Conservation (phyloP, 1,140 invertebrate species). For the Lycorma delicatula region DNA sequence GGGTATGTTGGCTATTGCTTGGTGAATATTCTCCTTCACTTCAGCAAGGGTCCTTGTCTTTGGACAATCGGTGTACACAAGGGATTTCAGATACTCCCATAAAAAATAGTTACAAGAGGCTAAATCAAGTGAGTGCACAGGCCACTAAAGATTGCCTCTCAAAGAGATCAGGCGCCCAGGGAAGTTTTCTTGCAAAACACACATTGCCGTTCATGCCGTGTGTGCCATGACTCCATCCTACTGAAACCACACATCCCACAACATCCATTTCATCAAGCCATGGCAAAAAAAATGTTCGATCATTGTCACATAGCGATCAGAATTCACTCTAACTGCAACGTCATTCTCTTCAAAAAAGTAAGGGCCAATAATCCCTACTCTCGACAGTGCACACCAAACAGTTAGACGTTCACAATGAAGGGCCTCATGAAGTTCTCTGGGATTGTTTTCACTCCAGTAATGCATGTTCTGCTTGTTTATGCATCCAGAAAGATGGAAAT, state of each 20-base stretch:
- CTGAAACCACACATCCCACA: conserved; percentile 25
- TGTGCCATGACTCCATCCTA: conserved; percentile 23
- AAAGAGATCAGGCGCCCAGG: conserved; percentile 16
- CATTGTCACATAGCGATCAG: conserved; percentile 21
- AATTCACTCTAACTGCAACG: conserved; percentile 19
- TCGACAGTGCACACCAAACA: no score
- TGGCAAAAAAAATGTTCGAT: conserved; percentile 21
- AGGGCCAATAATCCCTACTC: no score
- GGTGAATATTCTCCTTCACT: conserved; percentile 11
- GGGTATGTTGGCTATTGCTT: conserved; percentile 4
- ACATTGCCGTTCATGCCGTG: not conserved
- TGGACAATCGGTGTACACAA: conserved; percentile 21
- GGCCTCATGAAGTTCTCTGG: conserved; percentile 7
- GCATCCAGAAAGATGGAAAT: conserved; percentile 10
- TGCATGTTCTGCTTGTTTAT: not conserved
- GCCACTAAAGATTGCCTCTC: conserved; percentile 19
- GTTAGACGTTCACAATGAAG: no score
- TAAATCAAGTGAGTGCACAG: conserved; percentile 26
- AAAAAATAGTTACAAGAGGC: conserved; percentile 26
- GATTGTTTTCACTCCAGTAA: conserved; percentile 8
- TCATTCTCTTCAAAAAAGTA: no score
- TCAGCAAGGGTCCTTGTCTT: conserved; percentile 14
- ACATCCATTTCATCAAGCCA: conserved; percentile 12
- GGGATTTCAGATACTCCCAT: conserved; percentile 24
- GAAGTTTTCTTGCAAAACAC: not conserved